phyloP scores from a whole-genome alignment of 2,113 vertebrate genomes.

The Dasypus novemcinctus region DNA sequence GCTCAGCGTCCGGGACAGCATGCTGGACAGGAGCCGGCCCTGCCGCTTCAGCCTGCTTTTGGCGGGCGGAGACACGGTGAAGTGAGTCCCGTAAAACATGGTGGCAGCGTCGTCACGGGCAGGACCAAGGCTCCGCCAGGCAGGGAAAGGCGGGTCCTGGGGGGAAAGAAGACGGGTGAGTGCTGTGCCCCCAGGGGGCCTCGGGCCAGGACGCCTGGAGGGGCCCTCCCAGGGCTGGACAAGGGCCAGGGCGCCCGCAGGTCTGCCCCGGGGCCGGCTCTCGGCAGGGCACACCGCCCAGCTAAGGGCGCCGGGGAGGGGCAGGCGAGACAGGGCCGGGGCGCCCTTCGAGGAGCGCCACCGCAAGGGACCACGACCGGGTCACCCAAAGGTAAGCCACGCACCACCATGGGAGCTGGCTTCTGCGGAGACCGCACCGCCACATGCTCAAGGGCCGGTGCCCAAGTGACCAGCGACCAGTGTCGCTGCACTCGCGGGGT shows the following conservation, averaged over 20 bases:
- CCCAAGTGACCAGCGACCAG: not conserved
- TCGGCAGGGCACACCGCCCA: not conserved
- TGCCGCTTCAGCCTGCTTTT: constrained; percentile 94
- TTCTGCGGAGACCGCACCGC: not conserved
- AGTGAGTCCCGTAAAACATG: constrained; percentile 95
- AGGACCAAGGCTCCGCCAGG: constrained; percentile 16
- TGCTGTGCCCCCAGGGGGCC: not conserved
- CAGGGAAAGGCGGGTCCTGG: not conserved
- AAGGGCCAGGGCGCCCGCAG: rapidly evolving
- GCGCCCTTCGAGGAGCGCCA: not conserved
- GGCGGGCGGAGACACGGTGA: constrained; percentile 92
- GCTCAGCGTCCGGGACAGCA: constrained; percentile 93
- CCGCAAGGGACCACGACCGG: not conserved
- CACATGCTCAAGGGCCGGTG: rapidly evolving
- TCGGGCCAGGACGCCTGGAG: no score
- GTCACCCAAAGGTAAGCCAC: not conserved
- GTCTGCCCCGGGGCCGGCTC: rapidly evolving
- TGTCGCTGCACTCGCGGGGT: not conserved
- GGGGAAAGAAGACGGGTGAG: not conserved
- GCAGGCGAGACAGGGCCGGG: not conserved
- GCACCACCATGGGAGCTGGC: rapidly evolving
- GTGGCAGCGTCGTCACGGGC: constrained; percentile 65
- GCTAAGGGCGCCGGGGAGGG: rapidly evolving
- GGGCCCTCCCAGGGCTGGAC: no score
- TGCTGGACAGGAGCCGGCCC: constrained; percentile 91